Base-by-base conservation (phyloP, 2,888 invertebrate genomes). In the Orchestes rusci region DNA sequence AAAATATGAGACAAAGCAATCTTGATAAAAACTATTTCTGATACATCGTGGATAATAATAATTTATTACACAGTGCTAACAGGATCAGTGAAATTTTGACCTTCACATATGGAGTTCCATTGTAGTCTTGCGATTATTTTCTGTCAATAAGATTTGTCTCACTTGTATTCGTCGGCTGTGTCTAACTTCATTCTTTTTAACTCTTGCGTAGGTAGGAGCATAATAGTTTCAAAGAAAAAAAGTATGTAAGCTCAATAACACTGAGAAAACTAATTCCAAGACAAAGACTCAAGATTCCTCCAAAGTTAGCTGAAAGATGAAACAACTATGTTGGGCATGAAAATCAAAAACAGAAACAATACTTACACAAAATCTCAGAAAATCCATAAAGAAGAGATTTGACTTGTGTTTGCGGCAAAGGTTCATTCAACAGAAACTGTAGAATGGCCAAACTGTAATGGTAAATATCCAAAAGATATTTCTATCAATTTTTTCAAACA, bases 241-340 rank as follows among this genome's bases (percentile, higher is more conserved):
- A 87, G 64, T 87, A 89, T 1, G 84, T 40, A 3, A 88, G 73
- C 68, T 89, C 89, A 38, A 86, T 77, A 0, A 80, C 71, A 48
- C 88, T 88, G 62, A 89, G 75, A 57, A 87, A 79, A 61, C 88
- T 88, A 64, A 89, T 88, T 2, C 89, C 88, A 77, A 88, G 77
- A 63, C 86, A 89, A 0, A 89, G 72, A 0, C 88, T 87, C 7
- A 89, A 69, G 2, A 89, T 69, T 1, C 88, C 89, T n/a, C 88
- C 88, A 1, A 84, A 84, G 61, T 84, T 87, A 0, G 88, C 88
- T 88, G 68, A 29, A 75, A 73, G n/a, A n/a, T 8, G n/a, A 28
- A 38, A 19, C 32, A 15, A 19, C 15, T 13, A 17, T 3, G 17
- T 36, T 4, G 12, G 10, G n/a, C n/a, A n/a, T n/a, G n/a, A n/a